Evolutionary conservation across 2,113 vertebrate genomes (phyloP).

Genomic region (Halichoerus grypus): DNA sequence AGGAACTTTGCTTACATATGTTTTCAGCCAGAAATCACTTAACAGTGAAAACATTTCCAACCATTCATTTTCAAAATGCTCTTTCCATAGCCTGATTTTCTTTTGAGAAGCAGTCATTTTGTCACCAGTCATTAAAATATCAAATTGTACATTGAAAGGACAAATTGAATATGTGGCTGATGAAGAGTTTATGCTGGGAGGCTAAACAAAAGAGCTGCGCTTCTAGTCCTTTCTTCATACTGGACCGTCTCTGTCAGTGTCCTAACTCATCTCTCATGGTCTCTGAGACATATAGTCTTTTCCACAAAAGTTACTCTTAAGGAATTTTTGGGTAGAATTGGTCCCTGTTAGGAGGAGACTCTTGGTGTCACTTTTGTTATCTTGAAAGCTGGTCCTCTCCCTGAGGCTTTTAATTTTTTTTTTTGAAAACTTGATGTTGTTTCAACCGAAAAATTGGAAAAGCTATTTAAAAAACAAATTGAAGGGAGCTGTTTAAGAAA

Average conservation of each 20-base stretch:
- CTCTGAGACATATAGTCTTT: not conserved
- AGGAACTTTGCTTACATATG: not conserved
- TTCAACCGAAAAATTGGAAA: not conserved
- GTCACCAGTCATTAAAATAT: slow-evolving; percentile 6
- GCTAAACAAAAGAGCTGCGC: not conserved
- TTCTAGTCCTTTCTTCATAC: not conserved
- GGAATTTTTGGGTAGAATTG: not conserved
- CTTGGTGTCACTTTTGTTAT: not conserved
- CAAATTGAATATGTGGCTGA: not conserved
- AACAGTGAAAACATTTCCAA: not conserved
- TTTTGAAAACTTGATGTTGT: not conserved
- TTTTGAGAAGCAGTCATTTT: not conserved
- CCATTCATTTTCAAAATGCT: not conserved
- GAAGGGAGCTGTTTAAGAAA: not conserved
- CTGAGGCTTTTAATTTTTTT: not conserved
- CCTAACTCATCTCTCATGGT: not conserved
- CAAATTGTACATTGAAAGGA: not conserved
- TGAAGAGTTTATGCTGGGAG: not conserved
- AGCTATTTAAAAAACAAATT: not conserved
- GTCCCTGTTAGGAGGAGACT: not conserved
- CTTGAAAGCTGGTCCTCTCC: not conserved
- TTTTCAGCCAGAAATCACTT: not conserved
- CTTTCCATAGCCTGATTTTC: not conserved
- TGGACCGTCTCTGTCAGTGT: not conserved
- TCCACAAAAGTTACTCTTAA: not conserved